These are phyloP conservation scores for Myanophis thanlyinensis DNA, from an alignment of 2,113 vertebrate species.

Conservation along the genomic window DNA sequence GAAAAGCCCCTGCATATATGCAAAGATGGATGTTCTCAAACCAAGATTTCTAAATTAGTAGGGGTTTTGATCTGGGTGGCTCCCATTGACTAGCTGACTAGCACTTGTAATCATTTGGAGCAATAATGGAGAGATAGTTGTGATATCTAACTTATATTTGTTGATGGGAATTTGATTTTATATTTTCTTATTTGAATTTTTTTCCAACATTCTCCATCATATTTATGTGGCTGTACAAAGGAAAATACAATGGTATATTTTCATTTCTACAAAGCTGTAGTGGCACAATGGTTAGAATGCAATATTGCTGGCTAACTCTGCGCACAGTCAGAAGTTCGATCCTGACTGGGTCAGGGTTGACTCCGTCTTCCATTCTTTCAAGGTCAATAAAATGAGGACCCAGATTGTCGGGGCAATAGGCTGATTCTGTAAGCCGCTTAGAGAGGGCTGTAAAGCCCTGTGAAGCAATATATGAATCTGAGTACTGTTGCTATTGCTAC, in stretches of 20 bases:
- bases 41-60: not conserved
- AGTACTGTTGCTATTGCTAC: not conserved
- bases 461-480: not conserved
- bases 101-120: not conserved
- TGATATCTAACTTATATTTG: not conserved
- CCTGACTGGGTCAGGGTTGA: not conserved
- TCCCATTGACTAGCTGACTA: not conserved
- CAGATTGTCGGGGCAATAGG: not conserved
- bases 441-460: not conserved
- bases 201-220: not conserved
- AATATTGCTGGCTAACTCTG: not conserved
- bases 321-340: not conserved
- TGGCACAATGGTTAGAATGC: not conserved
- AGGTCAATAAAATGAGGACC: not conserved
- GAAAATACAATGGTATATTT: not conserved
- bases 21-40: not conserved
- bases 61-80: not conserved
- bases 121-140: no score
- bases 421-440: not conserved
- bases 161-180: not conserved
- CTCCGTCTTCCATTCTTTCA: not conserved
- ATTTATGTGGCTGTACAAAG: not conserved
- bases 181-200: not conserved
- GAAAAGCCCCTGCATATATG: not conserved
- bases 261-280: not conserved